phyloP scores from a whole-genome alignment of 2,888 invertebrate species.

The Drosophila neonasuta region DNA sequence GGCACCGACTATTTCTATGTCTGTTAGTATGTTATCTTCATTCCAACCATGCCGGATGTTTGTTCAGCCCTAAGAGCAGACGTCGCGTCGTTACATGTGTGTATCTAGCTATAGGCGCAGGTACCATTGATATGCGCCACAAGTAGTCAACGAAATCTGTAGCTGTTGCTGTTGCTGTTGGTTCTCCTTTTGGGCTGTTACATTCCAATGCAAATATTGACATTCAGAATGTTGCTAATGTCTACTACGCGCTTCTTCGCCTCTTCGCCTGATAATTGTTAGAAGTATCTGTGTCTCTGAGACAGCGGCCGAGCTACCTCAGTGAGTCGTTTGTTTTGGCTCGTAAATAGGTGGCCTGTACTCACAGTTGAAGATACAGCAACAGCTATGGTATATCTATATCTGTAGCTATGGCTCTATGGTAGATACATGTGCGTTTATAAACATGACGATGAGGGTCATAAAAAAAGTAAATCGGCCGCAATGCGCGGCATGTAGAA shows the following conservation, averaged over 20 bases:
- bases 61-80: slow-evolving; percentile 32
- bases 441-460: slow-evolving; percentile 47
- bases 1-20: background rate
- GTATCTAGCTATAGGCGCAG: slow-evolving; percentile 16
- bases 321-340: slow-evolving; percentile 64
- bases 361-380: slow-evolving; percentile 11
- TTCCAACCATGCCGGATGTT: slow-evolving; percentile 58
- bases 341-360: slow-evolving; percentile 55
- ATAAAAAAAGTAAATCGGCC: slow-evolving; percentile 52
- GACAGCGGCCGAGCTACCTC: slow-evolving; percentile 55
- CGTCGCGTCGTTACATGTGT: slow-evolving; percentile 12
- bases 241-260: slow-evolving; percentile 54
- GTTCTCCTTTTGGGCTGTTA: slow-evolving; percentile 37
- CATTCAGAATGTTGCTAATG: slow-evolving; percentile 57
- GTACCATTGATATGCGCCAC: slow-evolving; percentile 57
- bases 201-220: slow-evolving; percentile 69
- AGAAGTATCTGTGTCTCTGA: slow-evolving; percentile 38
- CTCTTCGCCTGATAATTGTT: slow-evolving; percentile 39
- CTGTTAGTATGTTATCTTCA: slow-evolving; percentile 46
- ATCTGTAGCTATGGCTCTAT: slow-evolving; percentile 3
- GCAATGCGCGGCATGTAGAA: slow-evolving; percentile 28
- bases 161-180: slow-evolving; percentile 19
- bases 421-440: slow-evolving; percentile 25
- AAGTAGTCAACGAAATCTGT: slow-evolving; percentile 43
- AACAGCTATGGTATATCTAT: slow-evolving; percentile 8